Conservation (phyloP, 2,113 vertebrate genomes). For the Thunnus thynnus region DNA sequence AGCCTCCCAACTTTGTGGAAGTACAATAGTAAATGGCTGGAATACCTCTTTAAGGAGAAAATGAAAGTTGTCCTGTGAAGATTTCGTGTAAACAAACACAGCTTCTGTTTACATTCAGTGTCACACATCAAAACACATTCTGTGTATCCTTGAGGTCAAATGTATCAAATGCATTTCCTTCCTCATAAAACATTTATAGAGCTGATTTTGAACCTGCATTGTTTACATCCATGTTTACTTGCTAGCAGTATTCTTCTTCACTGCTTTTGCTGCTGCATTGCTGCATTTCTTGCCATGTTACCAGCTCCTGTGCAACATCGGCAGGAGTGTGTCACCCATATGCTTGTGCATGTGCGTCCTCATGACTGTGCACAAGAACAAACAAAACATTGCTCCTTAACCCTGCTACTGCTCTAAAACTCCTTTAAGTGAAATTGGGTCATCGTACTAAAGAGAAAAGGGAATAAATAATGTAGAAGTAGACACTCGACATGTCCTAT, state of each 20-base stretch:
- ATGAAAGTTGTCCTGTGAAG: no score
- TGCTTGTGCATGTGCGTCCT: no score
- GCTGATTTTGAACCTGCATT: background rate
- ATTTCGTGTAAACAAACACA: no score
- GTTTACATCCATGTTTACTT: background rate
- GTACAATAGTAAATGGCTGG: background rate
- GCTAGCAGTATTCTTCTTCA: background rate
- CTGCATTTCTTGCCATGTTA: background rate
- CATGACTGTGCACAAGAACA: no score
- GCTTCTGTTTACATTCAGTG: background rate
- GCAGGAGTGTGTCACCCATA: no score
- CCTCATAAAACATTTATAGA: no score
- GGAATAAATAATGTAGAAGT: no score
- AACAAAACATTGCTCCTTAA: no score
- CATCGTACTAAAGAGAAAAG: background rate
- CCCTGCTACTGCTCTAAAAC: no score
- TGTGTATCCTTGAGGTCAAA: background rate
- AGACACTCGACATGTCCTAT: no score
- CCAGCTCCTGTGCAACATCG: background rate
- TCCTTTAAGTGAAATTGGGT: background rate
- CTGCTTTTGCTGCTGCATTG: background rate
- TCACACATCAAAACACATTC: background rate
- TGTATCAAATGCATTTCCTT: no score
- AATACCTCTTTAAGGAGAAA: no score
- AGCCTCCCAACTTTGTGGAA: background rate